phyloP scores from a whole-genome alignment of 1,140 invertebrate species.

The Drosophila bocqueti region DNA sequence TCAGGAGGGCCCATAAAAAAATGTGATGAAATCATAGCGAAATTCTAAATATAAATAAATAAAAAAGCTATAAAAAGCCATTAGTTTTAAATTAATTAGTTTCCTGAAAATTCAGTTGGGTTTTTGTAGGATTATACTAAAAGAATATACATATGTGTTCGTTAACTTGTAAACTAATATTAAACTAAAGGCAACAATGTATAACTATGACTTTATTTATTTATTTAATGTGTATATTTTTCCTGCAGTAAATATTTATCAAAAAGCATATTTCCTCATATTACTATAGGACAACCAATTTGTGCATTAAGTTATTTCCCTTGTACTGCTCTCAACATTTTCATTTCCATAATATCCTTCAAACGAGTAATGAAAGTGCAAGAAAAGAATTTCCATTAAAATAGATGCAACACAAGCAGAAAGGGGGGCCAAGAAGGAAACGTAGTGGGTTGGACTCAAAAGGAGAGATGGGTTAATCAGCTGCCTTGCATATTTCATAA shows the following conservation, averaged over 20 bases:
- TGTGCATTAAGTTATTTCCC: not conserved
- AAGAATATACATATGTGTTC: not conserved
- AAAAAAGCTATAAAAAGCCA: not conserved
- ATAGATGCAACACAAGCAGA: conserved; percentile 18
- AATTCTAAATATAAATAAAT: not conserved
- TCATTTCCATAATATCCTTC: not conserved
- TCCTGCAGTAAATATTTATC: not conserved
- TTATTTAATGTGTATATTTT: too few relatives aligned
- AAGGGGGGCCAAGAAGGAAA: not conserved
- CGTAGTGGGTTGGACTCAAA: not conserved
- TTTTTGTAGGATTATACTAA: not conserved
- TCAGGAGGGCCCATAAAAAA: conserved; percentile 5
- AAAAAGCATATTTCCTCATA: not conserved
- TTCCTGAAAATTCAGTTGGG: not conserved
- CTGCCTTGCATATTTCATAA: conserved; percentile 29
- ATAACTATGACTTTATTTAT: not conserved
- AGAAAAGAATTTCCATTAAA: conserved; percentile 52
- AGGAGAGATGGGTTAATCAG: conserved; percentile 18
- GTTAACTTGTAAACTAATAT: not conserved
- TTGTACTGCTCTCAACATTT: not conserved
- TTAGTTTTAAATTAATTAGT: not conserved
- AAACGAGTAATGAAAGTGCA: conserved; percentile 26
- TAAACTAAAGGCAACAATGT: not conserved
- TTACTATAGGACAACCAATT: not conserved
- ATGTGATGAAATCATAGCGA: conserved; percentile 14